Evolutionary conservation across 2,888 invertebrate species (phyloP).

Genomic region (Amaurobius ferox): DNA sequence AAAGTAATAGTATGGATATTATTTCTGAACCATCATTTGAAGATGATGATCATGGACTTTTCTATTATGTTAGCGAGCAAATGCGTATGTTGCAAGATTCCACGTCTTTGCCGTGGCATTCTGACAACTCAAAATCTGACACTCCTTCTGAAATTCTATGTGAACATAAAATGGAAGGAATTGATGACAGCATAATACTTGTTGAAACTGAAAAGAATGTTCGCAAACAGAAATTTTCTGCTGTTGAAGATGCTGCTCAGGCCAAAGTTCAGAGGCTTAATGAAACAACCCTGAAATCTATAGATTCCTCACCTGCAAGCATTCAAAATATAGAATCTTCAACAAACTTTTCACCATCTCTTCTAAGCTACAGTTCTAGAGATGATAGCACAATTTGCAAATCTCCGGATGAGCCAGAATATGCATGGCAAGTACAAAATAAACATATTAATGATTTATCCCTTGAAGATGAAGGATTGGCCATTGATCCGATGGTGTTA

Average conservation of each 20-base stretch:
- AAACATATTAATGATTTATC: slow-evolving; percentile 9
- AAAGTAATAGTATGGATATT: slow-evolving; percentile 77
- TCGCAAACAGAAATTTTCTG: slow-evolving; percentile 63
- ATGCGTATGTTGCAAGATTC: slow-evolving; percentile 51
- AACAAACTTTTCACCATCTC: not conserved
- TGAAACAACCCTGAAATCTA: slow-evolving; percentile 7
- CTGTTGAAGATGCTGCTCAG: slow-evolving; percentile 48
- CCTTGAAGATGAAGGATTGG: slow-evolving; percentile 33
- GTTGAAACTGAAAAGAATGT: slow-evolving; percentile 36
- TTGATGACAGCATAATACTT: not conserved
- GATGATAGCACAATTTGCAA: not conserved
- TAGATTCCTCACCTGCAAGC: not conserved
- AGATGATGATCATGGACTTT: slow-evolving; percentile 64
- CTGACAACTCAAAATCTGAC: not conserved
- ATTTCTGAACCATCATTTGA: slow-evolving; percentile 57
- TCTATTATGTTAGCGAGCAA: slow-evolving; percentile 63
- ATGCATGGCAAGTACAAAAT: slow-evolving; percentile 14
- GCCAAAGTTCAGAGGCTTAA: slow-evolving; percentile 66
- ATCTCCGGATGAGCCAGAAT: not conserved
- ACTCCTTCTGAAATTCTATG: not conserved
- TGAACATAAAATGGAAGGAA: not conserved
- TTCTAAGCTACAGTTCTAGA: not conserved
- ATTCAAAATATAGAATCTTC: not conserved
- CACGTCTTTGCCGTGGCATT: not conserved
- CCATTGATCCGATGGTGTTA: slow-evolving; percentile 51